Percentiles rank a stretch among this genome's conserved stretches.
These are phyloP conservation scores for Clivina fossor DNA, from an alignment of 2,888 invertebrate species.

Conservation along the genomic window DNA sequence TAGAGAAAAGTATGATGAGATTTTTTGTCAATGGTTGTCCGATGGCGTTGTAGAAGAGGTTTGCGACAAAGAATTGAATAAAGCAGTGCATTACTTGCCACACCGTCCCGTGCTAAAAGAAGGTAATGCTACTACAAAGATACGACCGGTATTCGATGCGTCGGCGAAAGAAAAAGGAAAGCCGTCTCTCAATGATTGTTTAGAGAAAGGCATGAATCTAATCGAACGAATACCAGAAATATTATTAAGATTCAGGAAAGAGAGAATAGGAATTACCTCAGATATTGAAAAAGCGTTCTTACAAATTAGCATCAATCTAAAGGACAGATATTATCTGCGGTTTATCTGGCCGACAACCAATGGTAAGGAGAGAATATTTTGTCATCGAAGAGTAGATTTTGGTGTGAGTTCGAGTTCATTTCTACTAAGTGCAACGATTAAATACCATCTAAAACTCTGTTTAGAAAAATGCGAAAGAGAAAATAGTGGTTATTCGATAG, in stretches of 20 bases:
- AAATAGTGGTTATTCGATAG: neutral
- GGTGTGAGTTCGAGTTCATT: conserved; percentile 38
- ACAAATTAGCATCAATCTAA: conserved; percentile 37
- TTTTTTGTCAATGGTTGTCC: conserved; percentile 43
- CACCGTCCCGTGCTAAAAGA: conserved; percentile 42
- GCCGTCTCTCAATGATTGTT: conserved; percentile 43
- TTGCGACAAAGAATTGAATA: conserved; percentile 15
- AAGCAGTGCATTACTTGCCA: conserved; percentile 37
- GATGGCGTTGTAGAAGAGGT: conserved; percentile 35
- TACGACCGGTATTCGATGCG: conserved; percentile 45
- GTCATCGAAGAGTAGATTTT: conserved; percentile 37
- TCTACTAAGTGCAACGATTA: conserved; percentile 35
- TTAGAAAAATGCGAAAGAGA: neutral
- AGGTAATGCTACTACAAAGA: conserved; percentile 39
- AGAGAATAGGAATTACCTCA: conserved; percentile 37
- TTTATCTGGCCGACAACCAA: conserved; percentile 39
- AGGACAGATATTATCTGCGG: conserved; percentile 39
- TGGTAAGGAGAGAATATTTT: conserved; percentile 19
- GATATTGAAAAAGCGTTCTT: conserved; percentile 44
- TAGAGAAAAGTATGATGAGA: conserved; percentile 39
- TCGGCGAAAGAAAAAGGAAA: conserved; percentile 37
- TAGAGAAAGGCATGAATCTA: conserved; percentile 43
- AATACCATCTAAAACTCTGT: conserved; percentile 23
- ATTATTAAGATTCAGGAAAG: conserved; percentile 36
- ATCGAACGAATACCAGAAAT: conserved; percentile 41